A percentile compares a stretch with the other conserved stretches of the same genome.
phyloP scores from a whole-genome alignment of 1,140 invertebrate genomes.

The Paraescarpia echinospica region DNA sequence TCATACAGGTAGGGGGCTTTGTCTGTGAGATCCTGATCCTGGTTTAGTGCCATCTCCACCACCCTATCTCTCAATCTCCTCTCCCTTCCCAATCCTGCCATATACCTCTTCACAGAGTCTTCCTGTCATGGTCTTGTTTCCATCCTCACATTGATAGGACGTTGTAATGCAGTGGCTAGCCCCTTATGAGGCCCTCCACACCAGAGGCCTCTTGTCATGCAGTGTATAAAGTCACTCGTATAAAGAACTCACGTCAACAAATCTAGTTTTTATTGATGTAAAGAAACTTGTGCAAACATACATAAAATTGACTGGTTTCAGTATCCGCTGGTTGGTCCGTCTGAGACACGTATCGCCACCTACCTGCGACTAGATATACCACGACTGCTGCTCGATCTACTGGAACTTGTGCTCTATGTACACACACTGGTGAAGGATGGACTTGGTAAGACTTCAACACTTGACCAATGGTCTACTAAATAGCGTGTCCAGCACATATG shows the following conservation, averaged over 20 bases:
- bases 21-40: no score
- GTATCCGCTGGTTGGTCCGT: slow-evolving; percentile 44
- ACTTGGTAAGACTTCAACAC: slow-evolving; percentile 34
- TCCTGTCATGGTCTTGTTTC: no score
- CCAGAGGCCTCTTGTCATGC: no score
- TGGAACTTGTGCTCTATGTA: slow-evolving; percentile 43
- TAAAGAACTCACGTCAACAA: background rate
- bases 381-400: slow-evolving; percentile 37
- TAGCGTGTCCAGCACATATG: no score
- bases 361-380: slow-evolving; percentile 41
- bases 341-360: slow-evolving; percentile 40
- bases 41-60: no score
- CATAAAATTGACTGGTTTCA: slow-evolving; percentile 15
- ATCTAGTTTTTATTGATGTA: background rate
- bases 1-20: no score
- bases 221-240: background rate
- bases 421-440: slow-evolving; percentile 41
- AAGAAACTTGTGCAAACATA: background rate
- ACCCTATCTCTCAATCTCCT: background rate
- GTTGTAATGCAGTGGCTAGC: no score
- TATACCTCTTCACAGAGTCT: no score
- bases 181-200: no score
- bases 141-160: no score
- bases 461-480: no score
- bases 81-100: background rate